Conservation (phyloP, 2,888 invertebrate genomes). For the Caenorhabditis sinica region DNA sequence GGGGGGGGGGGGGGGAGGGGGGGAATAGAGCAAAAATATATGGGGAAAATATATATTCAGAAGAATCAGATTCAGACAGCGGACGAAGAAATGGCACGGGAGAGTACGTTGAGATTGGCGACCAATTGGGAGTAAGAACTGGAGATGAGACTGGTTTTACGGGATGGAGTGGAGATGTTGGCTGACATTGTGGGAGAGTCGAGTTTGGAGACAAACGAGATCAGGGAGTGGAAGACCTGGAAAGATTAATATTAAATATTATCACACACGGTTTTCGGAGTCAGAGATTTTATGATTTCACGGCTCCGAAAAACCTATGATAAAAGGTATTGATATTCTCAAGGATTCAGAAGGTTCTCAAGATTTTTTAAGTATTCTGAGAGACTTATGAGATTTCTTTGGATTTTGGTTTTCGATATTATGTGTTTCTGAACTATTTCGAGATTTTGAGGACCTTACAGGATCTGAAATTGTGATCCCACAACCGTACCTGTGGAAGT, state of each 20-base stretch:
- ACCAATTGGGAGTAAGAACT: conserved; percentile 58
- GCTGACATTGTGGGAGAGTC: conserved; percentile 49
- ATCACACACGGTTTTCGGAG: too few species aligned
- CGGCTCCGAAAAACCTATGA: too few species aligned
- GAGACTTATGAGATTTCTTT: too few species aligned
- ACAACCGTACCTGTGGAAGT: conserved; percentile 42
- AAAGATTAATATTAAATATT: too few species aligned
- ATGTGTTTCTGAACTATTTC: too few species aligned
- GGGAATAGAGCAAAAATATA: too few species aligned
- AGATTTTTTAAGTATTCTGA: too few species aligned
- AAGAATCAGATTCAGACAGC: conserved; percentile 35
- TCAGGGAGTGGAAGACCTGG: conserved; percentile 55
- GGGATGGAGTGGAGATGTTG: conserved; percentile 56
- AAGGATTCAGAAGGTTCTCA: too few species aligned
- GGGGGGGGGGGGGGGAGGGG: too few species aligned
- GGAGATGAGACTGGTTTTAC: conserved; percentile 56
- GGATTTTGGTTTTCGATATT: too few species aligned
- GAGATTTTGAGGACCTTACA: not conserved
- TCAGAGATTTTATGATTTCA: too few species aligned
- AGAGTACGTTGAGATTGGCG: conserved; percentile 59
- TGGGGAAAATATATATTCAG: not conserved
- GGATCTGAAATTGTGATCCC: not conserved
- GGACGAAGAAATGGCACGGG: conserved; percentile 53
- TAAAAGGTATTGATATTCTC: too few species aligned
- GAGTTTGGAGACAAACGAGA: conserved; percentile 61